Evolutionary conservation across 2,797 vertebrate genomes (phyloP).

Genomic region (Pogonophryne albipinna): DNA sequence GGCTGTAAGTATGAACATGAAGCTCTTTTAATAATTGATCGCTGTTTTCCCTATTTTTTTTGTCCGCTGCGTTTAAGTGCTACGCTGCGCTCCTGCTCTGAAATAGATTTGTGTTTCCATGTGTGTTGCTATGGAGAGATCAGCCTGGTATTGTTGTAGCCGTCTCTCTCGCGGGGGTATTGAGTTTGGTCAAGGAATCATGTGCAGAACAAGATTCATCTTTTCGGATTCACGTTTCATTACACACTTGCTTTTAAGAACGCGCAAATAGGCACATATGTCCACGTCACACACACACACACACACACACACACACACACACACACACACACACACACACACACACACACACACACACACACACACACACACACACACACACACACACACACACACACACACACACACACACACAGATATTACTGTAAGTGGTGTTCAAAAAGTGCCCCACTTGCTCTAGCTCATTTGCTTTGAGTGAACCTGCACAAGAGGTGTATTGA

Average conservation of each 20-base stretch:
- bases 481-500: conserved; percentile 77
- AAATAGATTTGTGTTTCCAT: conserved; percentile 81
- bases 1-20: conserved; percentile 72
- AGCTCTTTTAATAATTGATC: conserved; percentile 78
- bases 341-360: no score
- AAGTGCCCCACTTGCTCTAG: conserved; percentile 60
- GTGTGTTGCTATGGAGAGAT: conserved; percentile 83
- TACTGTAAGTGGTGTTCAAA: conserved; percentile 65
- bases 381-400: no score
- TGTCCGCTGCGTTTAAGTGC: conserved; percentile 68
- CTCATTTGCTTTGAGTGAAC: conserved; percentile 69
- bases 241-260: conserved; percentile 24
- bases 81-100: conserved; percentile 63
- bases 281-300: conserved; percentile 9
- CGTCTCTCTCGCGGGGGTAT: conserved; percentile 41
- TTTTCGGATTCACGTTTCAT: conserved; percentile 46
- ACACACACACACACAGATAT: conserved; percentile 26
- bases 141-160: conserved; percentile 64
- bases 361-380: no score
- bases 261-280: background rate
- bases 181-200: conserved; percentile 66
- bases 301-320: no score
- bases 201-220: conserved; percentile 50
- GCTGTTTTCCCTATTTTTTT: conserved; percentile 63
- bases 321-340: no score